Evolutionary conservation across 2,888 invertebrate species (phyloP).

Genomic region (Pterostichus madidus): DNA sequence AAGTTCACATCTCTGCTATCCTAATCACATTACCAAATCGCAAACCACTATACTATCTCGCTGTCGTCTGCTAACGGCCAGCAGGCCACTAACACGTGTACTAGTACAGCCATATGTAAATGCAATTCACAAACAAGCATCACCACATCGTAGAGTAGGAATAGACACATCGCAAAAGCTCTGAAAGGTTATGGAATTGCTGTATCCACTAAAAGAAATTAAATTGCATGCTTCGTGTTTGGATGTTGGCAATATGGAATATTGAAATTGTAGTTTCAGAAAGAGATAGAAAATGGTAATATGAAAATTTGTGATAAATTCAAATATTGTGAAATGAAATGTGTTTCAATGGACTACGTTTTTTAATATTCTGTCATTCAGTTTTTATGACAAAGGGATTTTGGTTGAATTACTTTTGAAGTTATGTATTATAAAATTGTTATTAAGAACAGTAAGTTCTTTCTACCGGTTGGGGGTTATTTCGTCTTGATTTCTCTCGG

Average conservation of each 20-base stretch:
- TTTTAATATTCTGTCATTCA: too few species aligned
- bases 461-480: too few species aligned
- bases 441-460: too few species aligned
- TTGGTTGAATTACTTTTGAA: too few species aligned
- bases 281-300: not conserved
- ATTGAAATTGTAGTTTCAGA: not conserved
- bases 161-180: not conserved
- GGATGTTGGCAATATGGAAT: not conserved
- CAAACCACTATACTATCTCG: not conserved
- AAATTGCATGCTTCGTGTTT: slow-evolving; percentile 7
- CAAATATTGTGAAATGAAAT: too few species aligned
- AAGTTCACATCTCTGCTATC: slow-evolving; percentile 6
- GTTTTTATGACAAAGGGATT: too few species aligned
- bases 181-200: not conserved
- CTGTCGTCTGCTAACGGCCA: not conserved
- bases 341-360: too few species aligned
- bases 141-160: not conserved
- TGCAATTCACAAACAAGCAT: not conserved
- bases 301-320: too few species aligned
- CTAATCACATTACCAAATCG: slow-evolving; percentile 1
- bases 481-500: too few species aligned
- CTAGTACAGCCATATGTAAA: not conserved
- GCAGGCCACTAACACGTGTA: slow-evolving; percentile 12
- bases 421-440: too few species aligned
- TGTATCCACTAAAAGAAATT: not conserved